Base-by-base conservation (phyloP, 1,140 invertebrate species). In the Onthophagus taurus region DNA sequence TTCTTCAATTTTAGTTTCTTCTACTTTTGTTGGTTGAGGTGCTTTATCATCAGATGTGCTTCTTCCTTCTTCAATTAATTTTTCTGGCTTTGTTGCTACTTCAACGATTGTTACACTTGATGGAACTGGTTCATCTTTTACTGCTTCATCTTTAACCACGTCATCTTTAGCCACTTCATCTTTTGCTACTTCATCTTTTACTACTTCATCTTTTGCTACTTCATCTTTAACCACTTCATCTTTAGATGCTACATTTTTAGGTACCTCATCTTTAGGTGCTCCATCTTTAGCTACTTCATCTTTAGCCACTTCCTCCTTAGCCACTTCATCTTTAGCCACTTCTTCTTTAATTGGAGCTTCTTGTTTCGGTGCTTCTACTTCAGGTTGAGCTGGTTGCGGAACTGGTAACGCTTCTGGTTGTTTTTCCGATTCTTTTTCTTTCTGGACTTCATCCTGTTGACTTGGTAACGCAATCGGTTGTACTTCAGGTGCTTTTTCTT, bases 241-340 rank as follows among this genome's bases (percentile, higher is more conserved):
- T 4, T 42, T 11, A 18, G 46, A 31, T 20, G 29, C 21, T 2
- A 14, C 9, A 14, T 48, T 26, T 18, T 12, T n/a, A 7, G 47
- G 38, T 31, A 21, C 20, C 12, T 48, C 48, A 29, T 47, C 42
- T 6, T n/a, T n/a, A n/a, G 45, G 42, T 18, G 24, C 19, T 26
- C 49, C 49, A 48, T 50, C 9, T 37, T 23, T 41, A 2, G 44
- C 34, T 13, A 20, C 14, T 29, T 56, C 55, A 4, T 59, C 58
- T 44, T 61, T 59, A 14, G 51, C 51, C 42, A 56, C 58, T 39
- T 60, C 56, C 29, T 59, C 53, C 33, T 59, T 49, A 4, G 37
- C 20, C 8, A 26, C 30, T 36, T 37, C 37, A 38, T 45, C 30
- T 43, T 50, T 23, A 26, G 41, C 23, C 19, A n/a, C 20, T 17